Base-by-base conservation (phyloP, 1,140 invertebrate species). In the Leptoteleia sp. region DNA sequence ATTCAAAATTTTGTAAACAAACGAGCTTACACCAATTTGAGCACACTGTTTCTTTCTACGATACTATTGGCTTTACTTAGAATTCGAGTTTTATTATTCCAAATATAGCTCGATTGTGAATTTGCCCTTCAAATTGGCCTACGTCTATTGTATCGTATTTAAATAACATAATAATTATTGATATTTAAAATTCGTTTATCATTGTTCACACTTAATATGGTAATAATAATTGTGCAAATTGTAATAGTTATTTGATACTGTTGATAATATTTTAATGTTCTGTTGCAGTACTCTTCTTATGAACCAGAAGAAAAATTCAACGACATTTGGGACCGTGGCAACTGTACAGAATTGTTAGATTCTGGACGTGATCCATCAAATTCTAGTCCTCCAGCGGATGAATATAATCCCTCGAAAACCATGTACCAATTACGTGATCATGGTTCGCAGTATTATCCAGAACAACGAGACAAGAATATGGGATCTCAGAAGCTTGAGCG, bases 241-340 rank as follows among this genome's bases (percentile, higher is more conserved):
- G n/a, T 15, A 37, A 43, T 19, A 17, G 19, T 13, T 17, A 17
- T 35, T 15, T 35, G 29, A 4, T 37, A 3, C 37, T 31, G 5
- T 35, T 47, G 1, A 37, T 52, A 16, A 4, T 16, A 5, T 25
- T 50, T 19, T 0, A 33, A 22, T 52, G 19, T 11, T 22, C 1
- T 61, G 16, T 50, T 52, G 7, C 40, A 68, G 64, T 68, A 68
- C 38, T 27, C 42, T 47, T 27, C 42, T n/a, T 68, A 47, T 8
- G 52, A 55, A 17, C 7, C 33, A 7, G 15, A 68, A 25, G 52
- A 68, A 1, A 68, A 68, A 8, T 1, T 12, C 11, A 55, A 4
- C 0, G 31, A 55, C 11, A 47, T 68, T 37, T 68, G 64, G 64
- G 50, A 54, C 0, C 13, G 16, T 0, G 11, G 17, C 3, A 12